Base-by-base conservation (phyloP, 1,140 invertebrate species). In the Uloborus diversus region DNA sequence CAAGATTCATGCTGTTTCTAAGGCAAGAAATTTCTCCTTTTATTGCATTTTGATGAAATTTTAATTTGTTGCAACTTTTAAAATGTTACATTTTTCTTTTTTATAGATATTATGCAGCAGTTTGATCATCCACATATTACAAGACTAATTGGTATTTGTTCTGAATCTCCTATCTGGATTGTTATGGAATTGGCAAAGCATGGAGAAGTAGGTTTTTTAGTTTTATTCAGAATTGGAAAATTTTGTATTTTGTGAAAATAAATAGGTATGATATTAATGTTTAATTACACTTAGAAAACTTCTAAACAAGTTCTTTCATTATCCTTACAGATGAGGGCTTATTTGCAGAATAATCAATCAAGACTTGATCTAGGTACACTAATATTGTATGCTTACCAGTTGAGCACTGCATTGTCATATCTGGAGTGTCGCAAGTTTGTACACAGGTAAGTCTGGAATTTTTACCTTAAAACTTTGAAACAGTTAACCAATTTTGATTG, bases 101-200 rank as follows among this genome's bases (percentile, higher is more conserved):
- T 90, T 90, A 32, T 87, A 98, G 96, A 97, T 88, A 97, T 98
- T 83, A 99, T 99, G 97, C 95, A 99, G 86, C 96, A 99, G 86
- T 99, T 99, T 88, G 96, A 98, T 81, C 98, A 99, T 88, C 95
- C 95, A 1, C 96, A 99, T 87, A 99, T 99, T 69, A 97, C 99
- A 81, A 92, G 95, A 82, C 86, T 99, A 73, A 95, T 99, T 82
- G 98, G 97, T 0, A 94, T 99, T 51, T 99, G 97, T 88, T 96
- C 95, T 14, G 91, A 93, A 37, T 91, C 92, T 30, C 97, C 97
- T 0, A 95, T 99, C 56, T 99, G 96, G 95, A 94, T 99, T 81
- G 94, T 99, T 0, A 99, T 99, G 97, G 98, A 99, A 86, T 88
- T 99, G 47, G 97, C 98, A 0, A 93, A 93, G 83, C 90, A 97